Conservation (phyloP, 2,797 vertebrate genomes). For the Morus bassanus region DNA sequence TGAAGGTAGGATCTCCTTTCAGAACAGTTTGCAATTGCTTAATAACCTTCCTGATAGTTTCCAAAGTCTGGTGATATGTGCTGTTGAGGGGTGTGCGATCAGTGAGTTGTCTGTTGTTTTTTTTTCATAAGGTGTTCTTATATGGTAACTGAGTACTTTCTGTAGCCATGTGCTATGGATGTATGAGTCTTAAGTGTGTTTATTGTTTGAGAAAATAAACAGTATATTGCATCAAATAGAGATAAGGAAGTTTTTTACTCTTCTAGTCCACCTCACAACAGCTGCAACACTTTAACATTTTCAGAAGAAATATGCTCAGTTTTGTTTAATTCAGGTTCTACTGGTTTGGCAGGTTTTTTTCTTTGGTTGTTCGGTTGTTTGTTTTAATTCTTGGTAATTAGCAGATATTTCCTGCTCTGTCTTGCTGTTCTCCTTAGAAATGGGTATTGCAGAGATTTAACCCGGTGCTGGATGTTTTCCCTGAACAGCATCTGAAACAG, state of each 20-base stretch:
- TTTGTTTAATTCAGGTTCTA: neutral
- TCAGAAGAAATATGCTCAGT: neutral
- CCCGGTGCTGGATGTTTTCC: neutral
- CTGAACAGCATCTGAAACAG: neutral
- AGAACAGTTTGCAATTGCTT: neutral
- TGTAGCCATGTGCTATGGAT: neutral
- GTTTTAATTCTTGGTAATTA: neutral
- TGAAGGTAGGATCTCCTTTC: neutral
- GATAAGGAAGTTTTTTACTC: neutral
- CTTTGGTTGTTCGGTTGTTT: no score
- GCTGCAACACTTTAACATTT: neutral
- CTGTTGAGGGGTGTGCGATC: neutral
- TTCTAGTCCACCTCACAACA: neutral
- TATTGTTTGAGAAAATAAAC: neutral
- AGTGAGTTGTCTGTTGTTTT: neutral
- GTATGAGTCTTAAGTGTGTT: neutral
- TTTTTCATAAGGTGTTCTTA: neutral
- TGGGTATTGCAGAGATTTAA: neutral
- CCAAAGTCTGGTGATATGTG: neutral
- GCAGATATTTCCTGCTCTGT: neutral
- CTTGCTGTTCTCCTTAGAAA: neutral
- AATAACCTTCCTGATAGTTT: neutral
- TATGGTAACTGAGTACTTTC: neutral
- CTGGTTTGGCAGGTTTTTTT: neutral
- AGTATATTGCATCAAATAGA: neutral